phyloP scores from a whole-genome alignment of 2,113 vertebrate species.

The Parus major region DNA sequence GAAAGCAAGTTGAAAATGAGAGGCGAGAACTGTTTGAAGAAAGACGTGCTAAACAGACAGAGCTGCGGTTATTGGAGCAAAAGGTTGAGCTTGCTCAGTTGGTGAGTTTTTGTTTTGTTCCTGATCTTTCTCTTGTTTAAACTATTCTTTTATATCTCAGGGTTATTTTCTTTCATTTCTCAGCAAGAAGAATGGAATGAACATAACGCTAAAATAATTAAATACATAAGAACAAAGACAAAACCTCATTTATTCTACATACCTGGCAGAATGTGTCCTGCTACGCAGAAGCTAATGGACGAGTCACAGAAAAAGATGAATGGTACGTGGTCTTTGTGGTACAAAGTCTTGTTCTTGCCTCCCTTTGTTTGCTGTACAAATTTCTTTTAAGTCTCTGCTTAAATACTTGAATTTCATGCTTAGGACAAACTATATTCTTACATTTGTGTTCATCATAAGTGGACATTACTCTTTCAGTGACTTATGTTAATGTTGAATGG shows the following conservation, averaged over 20 bases:
- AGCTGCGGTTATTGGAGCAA: constrained; percentile 94
- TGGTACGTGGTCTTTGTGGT: constrained; percentile 73
- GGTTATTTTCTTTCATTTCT: constrained; percentile 1
- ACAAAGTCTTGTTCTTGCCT: neutral
- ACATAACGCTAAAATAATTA: constrained; percentile 93
- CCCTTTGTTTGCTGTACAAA: neutral
- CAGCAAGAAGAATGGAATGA: constrained; percentile 99
- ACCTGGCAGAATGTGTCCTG: constrained; percentile 94
- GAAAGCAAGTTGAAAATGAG: constrained; percentile 93
- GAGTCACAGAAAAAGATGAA: constrained; percentile 98
- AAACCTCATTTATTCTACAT: constrained; percentile 94
- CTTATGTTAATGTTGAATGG: neutral
- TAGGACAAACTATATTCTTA: neutral
- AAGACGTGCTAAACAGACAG: constrained; percentile 95
- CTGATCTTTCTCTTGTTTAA: neutral
- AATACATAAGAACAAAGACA: constrained; percentile 95
- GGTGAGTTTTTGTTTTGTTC: constrained; percentile 76
- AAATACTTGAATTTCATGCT: neutral
- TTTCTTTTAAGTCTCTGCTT: neutral
- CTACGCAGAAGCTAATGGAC: constrained; percentile 93
- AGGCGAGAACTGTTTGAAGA: constrained; percentile 96
- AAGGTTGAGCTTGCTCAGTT: constrained; percentile 98
- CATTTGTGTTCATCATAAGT: neutral
- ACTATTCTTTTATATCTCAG: neutral
- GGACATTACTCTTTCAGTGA: neutral